Conservation (phyloP, 1,140 invertebrate species). For the Lordiphosa stackelbergi region DNA sequence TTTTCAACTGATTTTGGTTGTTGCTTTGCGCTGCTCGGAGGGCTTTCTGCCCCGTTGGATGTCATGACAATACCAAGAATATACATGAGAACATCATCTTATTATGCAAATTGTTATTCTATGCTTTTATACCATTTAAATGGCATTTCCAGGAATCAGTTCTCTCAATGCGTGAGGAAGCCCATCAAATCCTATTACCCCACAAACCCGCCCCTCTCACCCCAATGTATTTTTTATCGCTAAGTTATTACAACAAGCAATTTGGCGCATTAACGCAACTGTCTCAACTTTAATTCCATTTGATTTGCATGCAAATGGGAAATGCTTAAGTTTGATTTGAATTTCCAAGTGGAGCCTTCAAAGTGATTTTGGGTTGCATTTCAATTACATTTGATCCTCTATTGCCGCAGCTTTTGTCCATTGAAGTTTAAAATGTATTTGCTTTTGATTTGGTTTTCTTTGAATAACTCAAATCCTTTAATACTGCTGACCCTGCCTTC, state of each 20-base stretch:
- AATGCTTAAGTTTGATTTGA: constrained; percentile 10
- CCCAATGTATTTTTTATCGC: constrained; percentile 35
- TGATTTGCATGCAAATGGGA: constrained; percentile 6
- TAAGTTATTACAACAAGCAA: constrained; percentile 50
- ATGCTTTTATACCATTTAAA: constrained; percentile 36
- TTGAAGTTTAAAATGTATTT: constrained; percentile 17
- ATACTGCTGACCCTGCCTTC: background rate
- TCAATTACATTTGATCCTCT: constrained; percentile 45
- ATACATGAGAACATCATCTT: constrained; percentile 54
- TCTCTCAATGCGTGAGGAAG: constrained; percentile 9
- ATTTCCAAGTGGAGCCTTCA: constrained; percentile 9
- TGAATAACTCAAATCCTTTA: constrained; percentile 30
- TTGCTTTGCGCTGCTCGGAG: too few species aligned
- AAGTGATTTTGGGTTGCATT: constrained; percentile 23
- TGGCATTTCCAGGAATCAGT: constrained; percentile 28
- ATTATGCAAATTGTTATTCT: constrained; percentile 72
- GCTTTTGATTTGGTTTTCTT: constrained; percentile 6
- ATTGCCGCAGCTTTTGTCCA: constrained; percentile 18
- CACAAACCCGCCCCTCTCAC: constrained; percentile 27
- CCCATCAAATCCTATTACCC: constrained; percentile 64
- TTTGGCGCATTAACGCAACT: constrained; percentile 48
- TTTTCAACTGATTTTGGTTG: constrained; percentile 31
- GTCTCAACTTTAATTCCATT: constrained; percentile 4
- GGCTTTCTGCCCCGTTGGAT: constrained; percentile 12
- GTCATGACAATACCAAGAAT: constrained; percentile 42